Conservation (phyloP, 2,888 invertebrate species). For the Dynastes maya region DNA sequence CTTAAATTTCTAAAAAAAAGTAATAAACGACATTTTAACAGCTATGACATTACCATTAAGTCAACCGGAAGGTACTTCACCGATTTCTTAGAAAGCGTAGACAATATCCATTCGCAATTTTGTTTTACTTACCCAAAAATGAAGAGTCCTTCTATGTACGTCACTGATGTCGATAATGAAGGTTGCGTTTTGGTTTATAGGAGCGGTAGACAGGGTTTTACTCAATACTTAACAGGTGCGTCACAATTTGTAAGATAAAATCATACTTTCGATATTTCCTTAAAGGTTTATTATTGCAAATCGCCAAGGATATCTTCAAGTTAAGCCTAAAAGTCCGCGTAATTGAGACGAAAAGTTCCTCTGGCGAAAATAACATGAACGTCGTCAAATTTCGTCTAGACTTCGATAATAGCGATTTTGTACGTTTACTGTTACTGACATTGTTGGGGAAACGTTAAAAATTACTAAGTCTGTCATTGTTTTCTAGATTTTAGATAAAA, state of each 20-base stretch:
- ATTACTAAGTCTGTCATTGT: not conserved
- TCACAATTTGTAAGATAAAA: not conserved
- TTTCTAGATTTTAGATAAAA: conserved; percentile 63
- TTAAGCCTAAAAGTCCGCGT: conserved; percentile 81
- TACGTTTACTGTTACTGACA: conserved; percentile 61
- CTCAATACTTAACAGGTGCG: conserved; percentile 88
- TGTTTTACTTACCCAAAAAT: conserved; percentile 94
- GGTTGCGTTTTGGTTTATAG: conserved; percentile 91
- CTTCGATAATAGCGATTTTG: conserved; percentile 90
- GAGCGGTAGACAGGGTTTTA: conserved; percentile 85
- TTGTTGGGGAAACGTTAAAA: not conserved
- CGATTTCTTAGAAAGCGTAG: conserved; percentile 92
- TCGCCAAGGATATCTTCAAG: conserved; percentile 88
- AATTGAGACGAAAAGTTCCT: conserved; percentile 75
- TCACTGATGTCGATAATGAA: conserved; percentile 86
- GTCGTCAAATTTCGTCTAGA: conserved; percentile 83
- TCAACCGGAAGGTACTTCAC: conserved; percentile 92
- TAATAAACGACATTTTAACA: conserved; percentile 61
- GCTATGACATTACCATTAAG: conserved; percentile 89
- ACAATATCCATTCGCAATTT: conserved; percentile 94
- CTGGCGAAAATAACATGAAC: conserved; percentile 70
- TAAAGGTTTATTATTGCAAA: conserved; percentile 87
- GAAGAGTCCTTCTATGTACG: conserved; percentile 94
- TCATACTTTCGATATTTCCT: not conserved
- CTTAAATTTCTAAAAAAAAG: not conserved